Conservation (phyloP, 2,113 vertebrate genomes). For the Trichechus manatus region DNA sequence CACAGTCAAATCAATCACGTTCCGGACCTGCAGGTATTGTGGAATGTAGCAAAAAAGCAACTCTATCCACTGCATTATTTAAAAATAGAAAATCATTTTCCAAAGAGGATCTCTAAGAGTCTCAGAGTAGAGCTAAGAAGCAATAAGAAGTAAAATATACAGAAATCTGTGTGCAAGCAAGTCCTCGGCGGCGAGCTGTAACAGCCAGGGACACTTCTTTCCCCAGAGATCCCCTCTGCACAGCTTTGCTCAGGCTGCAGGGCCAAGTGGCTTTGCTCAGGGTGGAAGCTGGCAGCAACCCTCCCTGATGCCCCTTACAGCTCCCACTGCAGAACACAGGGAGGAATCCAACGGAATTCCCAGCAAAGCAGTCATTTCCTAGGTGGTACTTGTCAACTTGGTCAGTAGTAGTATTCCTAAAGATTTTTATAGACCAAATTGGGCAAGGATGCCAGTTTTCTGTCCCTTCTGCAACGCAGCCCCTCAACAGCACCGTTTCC, state of each 20-base stretch:
- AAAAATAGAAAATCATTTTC: slow-evolving; percentile 70
- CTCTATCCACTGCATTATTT: background rate
- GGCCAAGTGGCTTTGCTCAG: background rate
- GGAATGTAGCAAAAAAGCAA: slow-evolving; percentile 41
- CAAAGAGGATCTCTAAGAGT: background rate
- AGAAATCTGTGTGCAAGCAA: background rate
- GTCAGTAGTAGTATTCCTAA: background rate
- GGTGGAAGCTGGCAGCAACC: too few relatives aligned
- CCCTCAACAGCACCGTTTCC: background rate
- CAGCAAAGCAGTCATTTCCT: background rate
- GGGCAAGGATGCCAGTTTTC: background rate
- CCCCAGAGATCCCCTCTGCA: background rate
- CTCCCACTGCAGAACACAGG: background rate
- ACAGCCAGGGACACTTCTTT: background rate
- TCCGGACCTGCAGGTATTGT: slow-evolving; percentile 39
- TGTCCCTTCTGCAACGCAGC: background rate
- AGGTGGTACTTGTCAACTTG: background rate
- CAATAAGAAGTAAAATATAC: background rate
- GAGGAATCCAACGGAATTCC: background rate
- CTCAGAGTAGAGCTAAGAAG: background rate
- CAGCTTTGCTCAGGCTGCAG: background rate
- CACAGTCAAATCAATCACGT: slow-evolving; percentile 41
- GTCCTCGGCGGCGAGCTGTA: background rate
- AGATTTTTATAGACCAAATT: background rate
- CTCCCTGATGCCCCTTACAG: background rate